Evolutionary conservation across 2,797 vertebrate species (phyloP).

Genomic region (Anolis apletophallus): DNA sequence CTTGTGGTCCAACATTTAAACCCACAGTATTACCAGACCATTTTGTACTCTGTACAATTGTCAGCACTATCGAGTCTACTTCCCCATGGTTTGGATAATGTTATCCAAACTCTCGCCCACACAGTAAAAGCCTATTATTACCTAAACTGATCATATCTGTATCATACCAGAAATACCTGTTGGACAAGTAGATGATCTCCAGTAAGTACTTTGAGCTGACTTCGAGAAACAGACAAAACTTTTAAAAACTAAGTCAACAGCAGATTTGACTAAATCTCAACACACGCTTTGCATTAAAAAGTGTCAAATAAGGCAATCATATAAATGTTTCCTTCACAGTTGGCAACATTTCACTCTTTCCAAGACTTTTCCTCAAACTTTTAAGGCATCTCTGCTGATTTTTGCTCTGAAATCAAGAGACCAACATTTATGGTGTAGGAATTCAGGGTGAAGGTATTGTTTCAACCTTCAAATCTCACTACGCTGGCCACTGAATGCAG

Average conservation of each 20-base stretch:
- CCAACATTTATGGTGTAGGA: neutral
- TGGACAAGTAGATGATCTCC: neutral
- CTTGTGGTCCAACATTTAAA: neutral
- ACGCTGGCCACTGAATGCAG: too few relatives aligned
- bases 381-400: neutral
- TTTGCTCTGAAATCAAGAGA: neutral
- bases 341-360: neutral
- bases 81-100: too few relatives aligned
- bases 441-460: too few relatives aligned
- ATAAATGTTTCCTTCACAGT: neutral
- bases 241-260: neutral
- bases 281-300: neutral
- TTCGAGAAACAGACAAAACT: neutral
- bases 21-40: neutral
- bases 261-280: neutral
- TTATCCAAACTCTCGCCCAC: neutral
- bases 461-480: too few relatives aligned
- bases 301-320: neutral
- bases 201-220: neutral
- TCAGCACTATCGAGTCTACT: neutral
- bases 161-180: neutral
- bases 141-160: neutral
- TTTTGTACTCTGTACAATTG: neutral
- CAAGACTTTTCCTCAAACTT: neutral
- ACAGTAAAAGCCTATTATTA: slow-evolving; percentile 4